A percentile compares a stretch with the other conserved stretches of the same genome.
Conservation (phyloP, 2,797 vertebrate species). For the Manis javanica region DNA sequence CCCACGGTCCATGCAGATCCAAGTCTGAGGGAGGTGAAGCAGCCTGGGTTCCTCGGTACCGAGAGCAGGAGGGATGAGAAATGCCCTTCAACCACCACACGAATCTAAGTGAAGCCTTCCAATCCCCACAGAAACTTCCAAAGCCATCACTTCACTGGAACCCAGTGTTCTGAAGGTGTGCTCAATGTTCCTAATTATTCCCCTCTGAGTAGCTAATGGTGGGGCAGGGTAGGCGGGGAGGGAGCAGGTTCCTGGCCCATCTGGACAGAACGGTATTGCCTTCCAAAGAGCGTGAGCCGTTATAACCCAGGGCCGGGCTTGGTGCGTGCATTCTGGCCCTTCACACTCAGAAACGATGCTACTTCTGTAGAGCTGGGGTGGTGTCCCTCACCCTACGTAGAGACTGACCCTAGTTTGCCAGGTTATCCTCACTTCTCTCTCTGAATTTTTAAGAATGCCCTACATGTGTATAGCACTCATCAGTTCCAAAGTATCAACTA, state of each 20-base stretch:
- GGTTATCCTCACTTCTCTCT: not conserved
- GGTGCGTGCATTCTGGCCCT: not conserved
- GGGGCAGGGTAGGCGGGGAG: not conserved
- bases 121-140: constrained; percentile 36
- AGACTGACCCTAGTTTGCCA: not conserved
- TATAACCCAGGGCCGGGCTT: not conserved
- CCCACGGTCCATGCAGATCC: fast-evolving
- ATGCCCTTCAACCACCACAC: not conserved
- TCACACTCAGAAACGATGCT: not conserved
- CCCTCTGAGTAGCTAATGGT: not conserved
- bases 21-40: not conserved
- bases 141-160: constrained; percentile 13
- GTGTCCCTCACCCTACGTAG: not conserved
- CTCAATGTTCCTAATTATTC: not conserved
- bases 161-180: not conserved
- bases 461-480: not conserved
- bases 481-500: not conserved
- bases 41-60: not conserved
- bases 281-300: not conserved
- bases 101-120: not conserved
- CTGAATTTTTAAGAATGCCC: not conserved
- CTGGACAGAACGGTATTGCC: not conserved
- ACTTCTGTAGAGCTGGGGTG: fast-evolving
- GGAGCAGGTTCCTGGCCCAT: not conserved
- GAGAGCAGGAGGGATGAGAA: not conserved